Evolutionary conservation across 1,140 invertebrate genomes (phyloP).

Genomic region (Ephestia elutella): DNA sequence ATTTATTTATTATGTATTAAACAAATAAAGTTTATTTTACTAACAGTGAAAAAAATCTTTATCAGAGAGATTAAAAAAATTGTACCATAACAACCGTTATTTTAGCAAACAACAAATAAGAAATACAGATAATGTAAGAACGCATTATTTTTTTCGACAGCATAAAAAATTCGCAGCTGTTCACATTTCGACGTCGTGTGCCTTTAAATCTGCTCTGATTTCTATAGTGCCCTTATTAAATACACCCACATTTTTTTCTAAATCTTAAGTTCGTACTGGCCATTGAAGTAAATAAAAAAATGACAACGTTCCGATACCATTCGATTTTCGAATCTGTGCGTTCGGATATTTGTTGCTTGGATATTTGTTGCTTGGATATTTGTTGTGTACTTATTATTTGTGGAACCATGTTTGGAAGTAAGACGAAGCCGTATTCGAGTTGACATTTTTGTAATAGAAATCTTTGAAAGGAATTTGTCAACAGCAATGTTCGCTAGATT

Average conservation of each 20-base stretch:
- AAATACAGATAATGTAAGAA: slow-evolving; percentile 11
- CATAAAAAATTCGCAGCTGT: slow-evolving; percentile 24
- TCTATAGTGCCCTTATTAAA: slow-evolving; percentile 19
- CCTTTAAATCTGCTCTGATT: slow-evolving; percentile 24
- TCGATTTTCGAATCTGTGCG: too few relatives aligned
- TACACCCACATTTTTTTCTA: slow-evolving; percentile 13
- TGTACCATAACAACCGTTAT: not conserved
- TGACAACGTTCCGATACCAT: too few relatives aligned
- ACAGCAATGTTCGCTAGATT: not conserved
- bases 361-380: not conserved
- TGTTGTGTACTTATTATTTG: too few relatives aligned
- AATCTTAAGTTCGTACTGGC: too few relatives aligned
- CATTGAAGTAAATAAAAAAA: too few relatives aligned
- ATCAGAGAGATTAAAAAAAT: too few relatives aligned
- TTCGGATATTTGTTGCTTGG: not conserved
- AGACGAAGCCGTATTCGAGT: not conserved
- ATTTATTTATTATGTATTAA: too few relatives aligned
- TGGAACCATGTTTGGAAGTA: too few relatives aligned
- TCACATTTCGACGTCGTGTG: slow-evolving; percentile 23
- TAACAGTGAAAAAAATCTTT: too few relatives aligned
- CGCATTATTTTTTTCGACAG: too few relatives aligned
- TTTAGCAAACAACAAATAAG: slow-evolving; percentile 6
- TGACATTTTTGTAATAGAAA: not conserved
- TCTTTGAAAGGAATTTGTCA: not conserved
- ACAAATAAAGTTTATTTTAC: too few relatives aligned